Evolutionary conservation across 2,888 invertebrate species (phyloP), one percentile per base, ranked within the genome.

Genomic region (Heliconius erato): DNA sequence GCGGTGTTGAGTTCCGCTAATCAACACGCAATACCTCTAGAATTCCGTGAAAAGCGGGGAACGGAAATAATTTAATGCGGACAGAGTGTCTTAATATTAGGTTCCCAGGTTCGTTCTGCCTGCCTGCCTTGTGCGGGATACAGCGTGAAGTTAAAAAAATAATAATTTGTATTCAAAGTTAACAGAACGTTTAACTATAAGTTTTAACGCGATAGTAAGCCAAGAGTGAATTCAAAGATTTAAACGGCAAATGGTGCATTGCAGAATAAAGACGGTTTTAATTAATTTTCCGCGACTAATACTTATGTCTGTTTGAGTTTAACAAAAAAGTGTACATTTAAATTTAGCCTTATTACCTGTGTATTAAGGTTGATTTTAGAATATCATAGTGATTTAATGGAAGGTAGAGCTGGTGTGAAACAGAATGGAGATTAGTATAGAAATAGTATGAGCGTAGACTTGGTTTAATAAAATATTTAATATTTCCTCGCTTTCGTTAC

Each of bases 241-340:
- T 74, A 83, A 82, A 63, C 81, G 80, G 78, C 84, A 83, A 83
- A 83, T 83, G 84, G 83, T 83, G 81, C 78, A 84, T 83, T 83
- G 84, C 83, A 83, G 81, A 83, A 78, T 82, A 82, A 80, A 83
- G 83, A 83, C 82, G 79, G 80, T 82, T 84, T 79, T 83, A 85
- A 85, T 85, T 85, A 85, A 85, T 85, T 81, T 85, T 82, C 80
- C 79, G 79, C 80, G 83, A 84, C 82, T 81, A 85, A 84, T 79
- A 84, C 85, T 84, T 84, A 80, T 79, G 81, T 84, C 82, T 84
- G 81, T 81, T 84, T 69, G 72, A 81, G 72, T 76, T 65, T 65
- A 80, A 76, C 82, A 71, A 83, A 83, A 83, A 71, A 63, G 40
- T 79, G 35, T 19, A 59, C 23, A 44, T 71, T 77, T 69, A 69